Base-by-base conservation (phyloP, 2,113 vertebrate species). In the Gorsachius goisagi region DNA sequence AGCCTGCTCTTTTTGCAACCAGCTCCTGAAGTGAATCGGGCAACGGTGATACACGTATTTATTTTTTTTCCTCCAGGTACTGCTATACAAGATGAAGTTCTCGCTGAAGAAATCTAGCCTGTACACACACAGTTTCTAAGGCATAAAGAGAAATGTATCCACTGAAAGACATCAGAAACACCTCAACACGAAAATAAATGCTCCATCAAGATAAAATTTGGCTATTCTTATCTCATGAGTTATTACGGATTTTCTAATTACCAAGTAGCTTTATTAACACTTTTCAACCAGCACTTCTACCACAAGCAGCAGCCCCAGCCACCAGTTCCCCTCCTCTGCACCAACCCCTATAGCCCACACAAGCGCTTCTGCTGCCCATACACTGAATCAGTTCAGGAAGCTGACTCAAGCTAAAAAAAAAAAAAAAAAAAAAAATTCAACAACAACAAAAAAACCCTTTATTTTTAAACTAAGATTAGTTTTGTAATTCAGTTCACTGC, bases 101-200 rank as follows among this genome's bases (percentile, higher is more conserved):
- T 41, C 11, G 0, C 14, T 50, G 17, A 62, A 68, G 28, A 47
- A 55, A 50, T 32, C 22, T 21, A 56, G 32, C 39, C 35, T 2
- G 2, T 15, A 30, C 1, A 4, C 0, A 0, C 45, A 35, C 6
- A 47, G 21, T 21, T 89, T 21, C 47, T 33, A 47, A 27, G 21
- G 14, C 37, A 23, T 8, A 58, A 18, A 32, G 20, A 88, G 21
- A 83, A 81, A 71, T 1, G 8, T 33, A 52, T 17, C 50, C 52
- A 74, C 52, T 9, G 7, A 85, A 56, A 91, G 50, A 44, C 11
- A 49, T 6, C 26, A 14, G 12, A 67, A 90, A 77, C 21, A 45
- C 15, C 55, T 55, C 59, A 50, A 27, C 5, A 1, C 24, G 86
- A 60, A 73, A 93, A 72, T 7, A 62, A 77, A 52, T 10, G 37